These are phyloP conservation scores for Ormyrus nitidulus DNA, from an alignment of 2,888 invertebrate species.

Conservation along the genomic window DNA sequence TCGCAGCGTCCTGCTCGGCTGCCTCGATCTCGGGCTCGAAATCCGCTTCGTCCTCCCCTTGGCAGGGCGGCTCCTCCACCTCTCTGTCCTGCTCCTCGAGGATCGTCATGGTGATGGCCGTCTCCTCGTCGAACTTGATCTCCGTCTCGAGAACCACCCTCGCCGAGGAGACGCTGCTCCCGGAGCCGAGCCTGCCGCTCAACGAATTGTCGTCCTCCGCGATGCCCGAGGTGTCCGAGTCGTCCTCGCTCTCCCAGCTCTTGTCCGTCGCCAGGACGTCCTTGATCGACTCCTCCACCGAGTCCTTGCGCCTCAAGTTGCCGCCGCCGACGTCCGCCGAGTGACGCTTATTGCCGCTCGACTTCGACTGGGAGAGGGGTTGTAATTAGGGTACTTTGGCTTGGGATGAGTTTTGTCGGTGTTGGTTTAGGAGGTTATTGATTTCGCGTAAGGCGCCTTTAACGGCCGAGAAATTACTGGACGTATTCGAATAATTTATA, in stretches of 20 bases:
- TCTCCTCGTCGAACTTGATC: conserved; percentile 87
- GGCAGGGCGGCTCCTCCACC: conserved; percentile 59
- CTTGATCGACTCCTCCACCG: conserved; percentile 33
- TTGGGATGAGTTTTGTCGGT: no score
- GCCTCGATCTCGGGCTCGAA: neutral
- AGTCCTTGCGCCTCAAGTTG: neutral
- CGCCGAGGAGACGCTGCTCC: conserved; percentile 63
- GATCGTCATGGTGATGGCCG: conserved; percentile 89
- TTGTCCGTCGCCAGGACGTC: conserved; percentile 33
- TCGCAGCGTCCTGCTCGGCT: conserved; percentile 38
- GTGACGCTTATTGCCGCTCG: no score
- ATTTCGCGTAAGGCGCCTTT: no score
- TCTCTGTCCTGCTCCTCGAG: conserved; percentile 81
- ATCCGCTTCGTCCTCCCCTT: neutral
- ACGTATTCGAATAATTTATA: no score
- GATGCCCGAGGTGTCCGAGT: conserved; percentile 66
- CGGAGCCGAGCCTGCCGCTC: neutral
- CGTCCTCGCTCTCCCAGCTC: conserved; percentile 48
- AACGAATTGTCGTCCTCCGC: conserved; percentile 65
- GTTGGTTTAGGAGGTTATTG: no score
- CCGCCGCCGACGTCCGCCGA: neutral
- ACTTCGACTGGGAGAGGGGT: no score
- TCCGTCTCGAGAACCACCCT: conserved; percentile 88
- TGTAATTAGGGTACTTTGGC: no score
- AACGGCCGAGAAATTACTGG: no score